Base-by-base conservation (phyloP, 1,140 invertebrate species). In the Ips nitidus region DNA sequence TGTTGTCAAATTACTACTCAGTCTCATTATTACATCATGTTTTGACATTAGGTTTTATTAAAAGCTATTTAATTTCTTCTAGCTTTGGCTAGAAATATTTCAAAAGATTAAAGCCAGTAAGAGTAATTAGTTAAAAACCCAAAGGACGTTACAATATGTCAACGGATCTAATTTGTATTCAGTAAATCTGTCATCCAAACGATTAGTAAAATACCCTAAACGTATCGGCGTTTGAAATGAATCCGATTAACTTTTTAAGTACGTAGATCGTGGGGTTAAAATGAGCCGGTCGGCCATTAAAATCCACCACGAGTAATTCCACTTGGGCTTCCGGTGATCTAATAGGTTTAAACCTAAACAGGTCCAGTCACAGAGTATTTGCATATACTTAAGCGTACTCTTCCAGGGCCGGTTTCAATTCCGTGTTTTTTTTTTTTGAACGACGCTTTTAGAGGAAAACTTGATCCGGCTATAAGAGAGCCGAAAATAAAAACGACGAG, bases 161-260 rank as follows among this genome's bases (percentile, higher is more conserved):
- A 50, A 50, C 45, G 45, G 7, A 58, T 7, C 55, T 59, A 66
- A 66, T 58, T 58, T 66, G 55, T 66, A 66, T 66, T 66, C 65
- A 66, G 55, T 66, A 57, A 61, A 69, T 55, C 66, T 69, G 69
- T 73, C 71, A 73, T 62, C 66, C 71, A 67, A 68, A 53, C 60
- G 71, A 66, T 66, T 66, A 66, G 65, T 59, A 47, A 57, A 42
- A 71, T 73, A 37, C 61, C 57, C 66, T 67, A 56, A 76, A 77
- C 69, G 75, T 73, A 73, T 73, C 71, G 72, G 71, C 75, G 74
- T 76, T 77, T 77, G 77, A 77, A 78, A 77, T 76, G 74, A 79
- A 79, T 79, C 60, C 67, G 52, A 64, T 69, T 61, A 62, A 62
- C 59, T 69, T 69, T 56, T 43, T 42, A 47, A 61, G 59, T 61